These are phyloP conservation scores for Ophion costatus DNA, from an alignment of 2,888 invertebrate genomes.

Conservation along the genomic window DNA sequence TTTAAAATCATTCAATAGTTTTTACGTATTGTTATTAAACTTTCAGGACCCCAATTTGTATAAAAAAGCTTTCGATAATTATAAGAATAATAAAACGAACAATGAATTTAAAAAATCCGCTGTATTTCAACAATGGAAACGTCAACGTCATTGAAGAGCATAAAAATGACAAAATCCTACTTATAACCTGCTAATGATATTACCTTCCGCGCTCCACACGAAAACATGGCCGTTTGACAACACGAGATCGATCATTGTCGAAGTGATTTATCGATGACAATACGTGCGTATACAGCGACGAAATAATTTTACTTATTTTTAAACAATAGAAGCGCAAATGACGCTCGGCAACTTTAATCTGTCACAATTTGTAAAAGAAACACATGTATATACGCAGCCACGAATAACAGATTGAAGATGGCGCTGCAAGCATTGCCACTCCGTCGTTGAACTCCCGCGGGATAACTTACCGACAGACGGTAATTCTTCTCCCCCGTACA, in stretches of 20 bases:
- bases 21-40: no score
- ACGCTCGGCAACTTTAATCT: background rate
- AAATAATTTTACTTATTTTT: background rate
- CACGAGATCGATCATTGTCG: constrained; percentile 78
- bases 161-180: background rate
- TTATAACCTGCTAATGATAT: constrained; percentile 1
- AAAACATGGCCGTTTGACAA: constrained; percentile 85
- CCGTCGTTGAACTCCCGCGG: no score
- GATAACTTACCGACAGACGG: no score
- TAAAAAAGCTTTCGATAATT: background rate
- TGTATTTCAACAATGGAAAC: background rate
- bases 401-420: no score
- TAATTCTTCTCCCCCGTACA: no score
- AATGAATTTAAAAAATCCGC: no score
- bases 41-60: no score
- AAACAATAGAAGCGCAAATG: background rate
- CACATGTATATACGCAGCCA: background rate
- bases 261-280: background rate
- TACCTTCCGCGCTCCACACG: constrained; percentile 89
- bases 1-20: no score
- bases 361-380: background rate
- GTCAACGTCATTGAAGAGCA: constrained; percentile 26
- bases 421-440: no score
- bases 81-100: no score
- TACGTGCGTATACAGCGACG: background rate